Conservation (phyloP, 2,888 invertebrate species). For the Chorisops tibialis region DNA sequence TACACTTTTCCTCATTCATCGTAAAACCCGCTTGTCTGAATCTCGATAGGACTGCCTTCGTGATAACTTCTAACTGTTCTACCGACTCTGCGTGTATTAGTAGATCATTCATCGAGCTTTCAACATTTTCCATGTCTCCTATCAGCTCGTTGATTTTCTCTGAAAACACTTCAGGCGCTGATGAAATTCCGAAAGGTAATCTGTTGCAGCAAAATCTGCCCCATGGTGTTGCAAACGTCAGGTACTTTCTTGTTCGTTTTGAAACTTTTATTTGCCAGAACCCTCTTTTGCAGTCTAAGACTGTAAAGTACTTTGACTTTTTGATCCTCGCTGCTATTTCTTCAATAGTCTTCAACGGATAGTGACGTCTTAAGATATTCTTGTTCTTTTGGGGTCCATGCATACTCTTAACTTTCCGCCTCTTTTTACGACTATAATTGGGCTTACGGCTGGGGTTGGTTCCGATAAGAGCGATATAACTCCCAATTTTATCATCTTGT, state of each 20-base stretch:
- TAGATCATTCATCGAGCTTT: background rate
- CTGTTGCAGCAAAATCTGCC: constrained; percentile 31
- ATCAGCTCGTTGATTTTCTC: background rate
- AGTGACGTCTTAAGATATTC: constrained; percentile 12
- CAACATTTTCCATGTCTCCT: too few species aligned
- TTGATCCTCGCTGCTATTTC: constrained; percentile 25
- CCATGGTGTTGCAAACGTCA: constrained; percentile 36
- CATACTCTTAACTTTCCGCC: constrained; percentile 22
- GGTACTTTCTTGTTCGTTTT: constrained; percentile 29
- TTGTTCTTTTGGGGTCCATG: constrained; percentile 19
- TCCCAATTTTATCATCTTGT: too few species aligned
- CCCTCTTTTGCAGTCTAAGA: constrained; percentile 33
- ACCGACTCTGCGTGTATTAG: background rate
- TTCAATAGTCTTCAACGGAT: constrained; percentile 25
- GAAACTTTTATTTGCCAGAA: constrained; percentile 34
- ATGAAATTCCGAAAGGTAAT: background rate
- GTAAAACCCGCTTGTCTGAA: too few species aligned
- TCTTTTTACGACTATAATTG: constrained; percentile 29
- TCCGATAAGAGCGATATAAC: too few species aligned
- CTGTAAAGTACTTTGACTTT: constrained; percentile 29
- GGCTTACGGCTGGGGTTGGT: constrained; percentile 27
- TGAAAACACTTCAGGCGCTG: background rate
- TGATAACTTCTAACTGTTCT: background rate
- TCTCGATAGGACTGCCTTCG: background rate
- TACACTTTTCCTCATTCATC: too few species aligned